Percentiles rank a stretch among this genome's conserved stretches.
These are phyloP conservation scores for Amia ocellicauda DNA, from an alignment of 2,113 vertebrate genomes.

Conservation along the genomic window DNA sequence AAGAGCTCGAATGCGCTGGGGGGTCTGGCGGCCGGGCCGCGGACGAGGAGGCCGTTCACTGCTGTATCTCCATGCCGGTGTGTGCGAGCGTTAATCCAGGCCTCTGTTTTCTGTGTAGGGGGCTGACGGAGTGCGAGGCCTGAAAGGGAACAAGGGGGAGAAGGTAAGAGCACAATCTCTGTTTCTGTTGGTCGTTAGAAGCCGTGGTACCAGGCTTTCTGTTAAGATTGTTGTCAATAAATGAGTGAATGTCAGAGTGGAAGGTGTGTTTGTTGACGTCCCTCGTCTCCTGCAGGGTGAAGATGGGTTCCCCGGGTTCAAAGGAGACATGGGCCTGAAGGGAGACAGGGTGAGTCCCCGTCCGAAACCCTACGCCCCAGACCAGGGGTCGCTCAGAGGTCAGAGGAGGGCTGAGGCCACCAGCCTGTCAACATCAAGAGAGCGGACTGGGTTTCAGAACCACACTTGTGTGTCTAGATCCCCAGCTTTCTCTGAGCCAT, in stretches of 20 bases:
- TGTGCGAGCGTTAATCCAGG: background rate
- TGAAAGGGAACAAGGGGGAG: conserved; percentile 86
- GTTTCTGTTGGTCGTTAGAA: background rate
- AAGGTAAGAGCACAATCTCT: conserved; percentile 64
- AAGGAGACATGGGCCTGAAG: conserved; percentile 82
- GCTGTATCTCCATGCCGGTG: background rate
- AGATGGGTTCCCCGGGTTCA: conserved; percentile 86
- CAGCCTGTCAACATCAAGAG: too few species aligned
- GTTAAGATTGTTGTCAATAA: too few species aligned
- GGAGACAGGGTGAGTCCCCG: conserved; percentile 76
- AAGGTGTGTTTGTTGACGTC: too few species aligned
- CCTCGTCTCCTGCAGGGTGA: conserved; percentile 69
- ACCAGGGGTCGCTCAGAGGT: background rate
- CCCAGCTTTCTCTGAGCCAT: too few species aligned
- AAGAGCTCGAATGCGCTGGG: too few species aligned
- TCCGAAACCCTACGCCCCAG: too few species aligned
- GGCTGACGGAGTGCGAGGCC: conserved; percentile 80
- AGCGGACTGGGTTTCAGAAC: too few species aligned
- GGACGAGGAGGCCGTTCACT: too few species aligned
- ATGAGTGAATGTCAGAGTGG: too few species aligned
- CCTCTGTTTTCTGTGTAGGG: conserved; percentile 64
- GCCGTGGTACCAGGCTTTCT: too few species aligned
- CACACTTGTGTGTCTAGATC: too few species aligned
- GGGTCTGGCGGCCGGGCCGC: too few species aligned
- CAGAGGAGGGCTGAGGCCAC: background rate